Evolutionary conservation across 1,140 invertebrate genomes (phyloP), one percentile per base, ranked within the genome.

Genomic region (Drosophila kohkoa): DNA sequence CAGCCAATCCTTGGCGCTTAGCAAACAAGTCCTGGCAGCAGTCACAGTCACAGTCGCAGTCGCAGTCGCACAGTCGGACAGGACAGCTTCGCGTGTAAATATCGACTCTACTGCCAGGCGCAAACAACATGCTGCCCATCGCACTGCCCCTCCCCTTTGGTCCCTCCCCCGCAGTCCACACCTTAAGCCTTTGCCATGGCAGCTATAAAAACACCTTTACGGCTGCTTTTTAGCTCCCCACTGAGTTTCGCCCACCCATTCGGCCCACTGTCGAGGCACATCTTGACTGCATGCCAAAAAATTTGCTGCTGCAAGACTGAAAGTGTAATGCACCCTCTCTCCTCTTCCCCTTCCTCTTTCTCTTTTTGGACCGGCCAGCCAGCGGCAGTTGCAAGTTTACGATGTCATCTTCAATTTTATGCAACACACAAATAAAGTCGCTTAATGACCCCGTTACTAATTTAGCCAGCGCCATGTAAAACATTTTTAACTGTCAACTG

Each of bases 191-290:
- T 16, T 8, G 15, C 15, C 63, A 59, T 60, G 65, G 80, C 76
- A 72, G 80, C 77, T 79, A 86, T 86, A 88, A 86, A 86, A 86
- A 86, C 82, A 86, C 82, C 72, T 86, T 86, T 88, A 86, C 86
- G 82, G 79, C 58, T 46, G 8, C 51, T 52, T 52, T 52, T 57
- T 28, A 38, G 3, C 51, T 32, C 67, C 25, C 41, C 3, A 32
- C 59, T 43, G 41, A 38, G 35, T 10, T 32, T 59, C 20, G 35
- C 1, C 60, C 78, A 43, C 15, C 41, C 45, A 25, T 60, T 46
- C 46, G 11, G 49, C 38, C 59, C 71, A 4, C 10, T 20, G 49
- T 48, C 52, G 51, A 52, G 54, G n/a, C 66, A 55, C 79, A 79
- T 79, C 66, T 86, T 86, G 82, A 86, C 79, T 86, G 83, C 72